These are phyloP conservation scores for Xylocopa sonorina DNA, from an alignment of 1,140 invertebrate genomes.

Conservation along the genomic window DNA sequence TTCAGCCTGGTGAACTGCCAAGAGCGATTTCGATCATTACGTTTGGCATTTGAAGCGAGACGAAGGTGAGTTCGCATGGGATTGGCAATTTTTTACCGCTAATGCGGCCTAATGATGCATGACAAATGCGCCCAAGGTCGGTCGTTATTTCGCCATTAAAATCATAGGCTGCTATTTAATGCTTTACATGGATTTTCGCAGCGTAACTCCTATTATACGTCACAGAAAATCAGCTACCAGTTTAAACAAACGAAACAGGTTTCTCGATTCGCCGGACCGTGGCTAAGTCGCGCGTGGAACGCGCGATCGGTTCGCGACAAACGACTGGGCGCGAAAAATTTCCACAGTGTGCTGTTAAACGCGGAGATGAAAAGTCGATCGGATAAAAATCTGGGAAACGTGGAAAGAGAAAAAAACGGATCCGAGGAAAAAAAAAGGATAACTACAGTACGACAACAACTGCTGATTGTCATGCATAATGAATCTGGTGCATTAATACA, in stretches of 20 bases:
- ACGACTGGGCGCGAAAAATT: too few species aligned
- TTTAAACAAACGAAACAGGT: constrained; percentile 1
- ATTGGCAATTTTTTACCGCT: background rate
- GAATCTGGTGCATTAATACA: constrained; percentile 23
- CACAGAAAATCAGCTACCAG: background rate
- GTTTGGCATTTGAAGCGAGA: constrained; percentile 8
- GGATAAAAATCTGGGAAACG: background rate
- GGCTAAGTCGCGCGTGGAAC: too few species aligned
- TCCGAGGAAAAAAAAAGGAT: background rate
- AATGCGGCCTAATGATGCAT: constrained; percentile 30
- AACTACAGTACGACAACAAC: background rate
- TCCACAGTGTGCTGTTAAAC: background rate
- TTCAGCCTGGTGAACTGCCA: too few species aligned
- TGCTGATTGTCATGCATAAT: constrained; percentile 36
- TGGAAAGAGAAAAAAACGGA: background rate
- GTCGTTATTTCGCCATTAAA: constrained; percentile 50
- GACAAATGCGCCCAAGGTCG: constrained; percentile 44
- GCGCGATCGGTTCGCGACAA: too few species aligned
- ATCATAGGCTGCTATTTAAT: constrained; percentile 34
- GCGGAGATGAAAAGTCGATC: background rate
- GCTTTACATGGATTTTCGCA: background rate
- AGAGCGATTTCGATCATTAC: too few species aligned
- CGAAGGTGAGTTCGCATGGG: background rate
- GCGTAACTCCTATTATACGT: background rate
- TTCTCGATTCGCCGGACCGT: background rate